Base-by-base conservation (phyloP, 2,797 vertebrate genomes). In the Squalus acanthias region DNA sequence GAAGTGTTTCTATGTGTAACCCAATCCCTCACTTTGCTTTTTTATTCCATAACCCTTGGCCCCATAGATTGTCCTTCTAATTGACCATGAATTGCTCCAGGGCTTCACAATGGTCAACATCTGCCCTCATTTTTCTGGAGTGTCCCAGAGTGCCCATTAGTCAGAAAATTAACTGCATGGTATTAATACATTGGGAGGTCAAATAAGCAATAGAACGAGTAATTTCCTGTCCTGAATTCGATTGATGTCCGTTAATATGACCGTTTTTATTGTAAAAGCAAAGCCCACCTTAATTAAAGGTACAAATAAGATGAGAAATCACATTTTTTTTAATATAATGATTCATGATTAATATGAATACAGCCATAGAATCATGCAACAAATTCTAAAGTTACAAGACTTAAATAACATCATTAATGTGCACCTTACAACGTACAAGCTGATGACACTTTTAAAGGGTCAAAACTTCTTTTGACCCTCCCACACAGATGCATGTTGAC, bases 11-110 rank as follows among this genome's bases (percentile, higher is more conserved):
- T 0, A 72, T 97, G 97, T 0, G 97, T 76, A 96, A 96, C 93
- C 91, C 72, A 96, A 96, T 96, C 82, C 4, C 96, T 0, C 63
- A 96, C 94, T 96, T 82, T 95, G 96, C 96, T 97, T 97, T 97
- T 95, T 22, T 57, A 96, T 96, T 97, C 97, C 96, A 96, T 97
- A 96, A 97, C 97, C 97, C 96, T 95, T 69, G 85, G 96, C 63
- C 96, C 29, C 89, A 46, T 87, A 69, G 63, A 89, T 74, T 89
- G 79, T 95, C 96, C 95, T 92, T 76, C 96, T 96, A 96, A 96
- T 96, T 97, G 96, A 96, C 96, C 87, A 96, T 46, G 92, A 76
- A 89, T 85, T 87, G 96, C 96, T 96, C 91, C 89, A 46, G 92
- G 96, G 96, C 94, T 29, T 33, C 70, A 95, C 94, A 76, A 95